Evolutionary conservation across 2,888 invertebrate genomes (phyloP), one percentile per base, ranked within the genome.

Genomic region (Neria commutata): DNA sequence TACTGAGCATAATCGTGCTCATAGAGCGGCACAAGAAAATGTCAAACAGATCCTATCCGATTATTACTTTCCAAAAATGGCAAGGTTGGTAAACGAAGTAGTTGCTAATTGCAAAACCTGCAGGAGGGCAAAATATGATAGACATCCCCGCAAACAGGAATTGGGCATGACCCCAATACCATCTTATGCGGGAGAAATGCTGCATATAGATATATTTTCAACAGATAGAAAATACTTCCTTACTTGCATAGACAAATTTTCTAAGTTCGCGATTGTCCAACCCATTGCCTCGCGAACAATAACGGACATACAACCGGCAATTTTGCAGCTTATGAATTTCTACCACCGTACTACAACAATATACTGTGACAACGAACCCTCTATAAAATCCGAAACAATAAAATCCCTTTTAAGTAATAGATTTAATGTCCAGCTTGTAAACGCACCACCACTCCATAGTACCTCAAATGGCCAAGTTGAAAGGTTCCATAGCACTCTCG

Each of bases 401-500:
- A 54, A 54, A 46, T 45, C 54, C 29, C 17, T 54, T 45, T n/a
- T 52, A 6, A 40, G 40, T 16, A 40, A 40, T 58, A 21, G 56
- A 56, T 4, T 14, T 25, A 26, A 37, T 14, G 37, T 51, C 29
- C 17, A 58, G 37, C 47, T 57, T 16, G 54, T 50, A 16, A 50
- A 50, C 24, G 47, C 48, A 10, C 54, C 61, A 47, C 54, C 50
- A 16, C 47, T 33, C 29, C 60, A 55, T 33, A 61, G 58, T 25
- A 42, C 52, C 17, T 55, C 58, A 14, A 61, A 52, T 17, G 56
- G 56, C 2, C 62, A 67, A 37, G 66, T 66, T 25, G 65, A 68
- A 21, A 49, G 54, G 11, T 58, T 68, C 34, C 63, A 64, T 24
- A 63, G 63, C 46, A 67, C 64, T 19, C 55, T 69, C 8, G 6